Evolutionary conservation across 2,888 invertebrate genomes (phyloP), one percentile per base, ranked within the genome.

Genomic region (Pantelozetes paolii): DNA sequence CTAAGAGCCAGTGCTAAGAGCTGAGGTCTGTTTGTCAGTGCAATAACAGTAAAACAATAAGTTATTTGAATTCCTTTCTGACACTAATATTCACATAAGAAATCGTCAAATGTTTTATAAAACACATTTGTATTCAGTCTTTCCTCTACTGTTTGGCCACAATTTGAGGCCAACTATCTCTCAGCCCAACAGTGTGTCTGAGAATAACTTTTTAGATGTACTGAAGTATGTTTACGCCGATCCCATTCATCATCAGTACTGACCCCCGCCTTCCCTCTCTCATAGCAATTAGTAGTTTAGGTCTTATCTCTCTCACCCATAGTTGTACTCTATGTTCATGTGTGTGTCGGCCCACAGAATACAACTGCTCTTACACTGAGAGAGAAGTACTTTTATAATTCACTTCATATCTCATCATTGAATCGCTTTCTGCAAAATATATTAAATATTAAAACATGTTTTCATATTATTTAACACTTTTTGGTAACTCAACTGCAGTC

Each of bases 241-340:
- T 42, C 26, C 69, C 69, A 69, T 69, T 69, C 42, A 69, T 69
- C 69, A 69, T 42, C 8, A 11, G 20, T 69, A 42, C 23, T 69
- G 69, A 69, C 69, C 69, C 69, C 69, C 69, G 69, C 69, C 69
- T 42, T 69, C 42, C 69, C 69, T 69, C 69, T 69, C 67, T 57
- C 59, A 69, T 69, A 69, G 69, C 69, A 69, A 69, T 69, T 69
- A 69, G 69, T 69, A 69, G 69, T 69, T 28, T 57, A 45, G 45
- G 40, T 69, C 69, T 45, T 42, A 40, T 69, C 20, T 59, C 59
- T 69, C 26, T 69, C 69, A 69, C 69, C 69, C 69, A 69, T 64
- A 64, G 20, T 36, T 36, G 36, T 64, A 64, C 36, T 2, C 20
- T 32, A 64, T 36, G 36, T 64, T 32, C 23, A 36, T 32, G 23